Percentiles rank a stretch among this genome's conserved stretches.
These are phyloP conservation scores for Xenops minutus DNA, from an alignment of 2,797 vertebrate species.

Conservation along the genomic window DNA sequence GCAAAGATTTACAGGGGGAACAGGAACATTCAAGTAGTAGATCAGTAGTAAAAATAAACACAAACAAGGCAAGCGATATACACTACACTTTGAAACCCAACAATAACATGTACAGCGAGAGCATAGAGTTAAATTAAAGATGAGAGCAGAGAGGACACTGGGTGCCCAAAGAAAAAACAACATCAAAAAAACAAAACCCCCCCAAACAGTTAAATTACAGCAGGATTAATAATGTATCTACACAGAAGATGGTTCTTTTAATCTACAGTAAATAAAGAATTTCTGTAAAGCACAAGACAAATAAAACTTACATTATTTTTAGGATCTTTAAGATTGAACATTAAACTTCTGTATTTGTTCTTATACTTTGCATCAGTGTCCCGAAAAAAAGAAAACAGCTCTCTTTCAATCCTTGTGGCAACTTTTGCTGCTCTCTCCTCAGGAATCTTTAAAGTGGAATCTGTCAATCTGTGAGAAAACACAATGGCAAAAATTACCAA, in stretches of 20 bases:
- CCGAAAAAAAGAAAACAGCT: conserved; percentile 94
- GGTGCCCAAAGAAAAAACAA: neutral
- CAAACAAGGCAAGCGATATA: neutral
- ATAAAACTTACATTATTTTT: conserved; percentile 92
- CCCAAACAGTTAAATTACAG: neutral
- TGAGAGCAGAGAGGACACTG: neutral
- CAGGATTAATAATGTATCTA: neutral
- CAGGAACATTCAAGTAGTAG: neutral
- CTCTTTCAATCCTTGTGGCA: conserved; percentile 91
- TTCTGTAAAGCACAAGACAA: neutral
- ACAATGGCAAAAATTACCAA: neutral
- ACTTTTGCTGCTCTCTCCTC: conserved; percentile 91
- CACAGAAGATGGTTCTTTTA: neutral
- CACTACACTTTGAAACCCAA: neutral
- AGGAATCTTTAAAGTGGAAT: conserved; percentile 88
- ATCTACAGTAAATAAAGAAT: neutral
- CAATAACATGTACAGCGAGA: neutral
- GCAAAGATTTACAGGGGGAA: accelerated
- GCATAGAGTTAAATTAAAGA: neutral
- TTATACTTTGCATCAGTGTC: conserved; percentile 99
- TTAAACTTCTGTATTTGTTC: conserved; percentile 98
- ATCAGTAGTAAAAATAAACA: neutral
- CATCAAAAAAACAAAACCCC: neutral
- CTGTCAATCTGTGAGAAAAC: conserved; percentile 82
- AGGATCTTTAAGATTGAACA: conserved; percentile 97